Evolutionary conservation across 2,113 vertebrate species (phyloP), one percentile per base, ranked within the genome.

Genomic region (Hippocampus comes): DNA sequence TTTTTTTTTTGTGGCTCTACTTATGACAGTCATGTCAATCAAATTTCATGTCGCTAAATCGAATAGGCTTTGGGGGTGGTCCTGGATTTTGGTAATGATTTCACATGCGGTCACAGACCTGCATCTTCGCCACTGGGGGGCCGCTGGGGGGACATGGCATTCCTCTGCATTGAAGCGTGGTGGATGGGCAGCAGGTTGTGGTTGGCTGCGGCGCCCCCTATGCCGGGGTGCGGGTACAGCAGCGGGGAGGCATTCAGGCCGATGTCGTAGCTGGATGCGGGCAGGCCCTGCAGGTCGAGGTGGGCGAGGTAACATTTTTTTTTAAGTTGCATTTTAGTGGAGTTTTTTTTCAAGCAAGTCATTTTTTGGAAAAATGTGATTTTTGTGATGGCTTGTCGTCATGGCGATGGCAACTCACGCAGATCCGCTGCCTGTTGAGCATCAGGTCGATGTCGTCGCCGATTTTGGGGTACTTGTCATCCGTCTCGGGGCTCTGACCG

Each of bases 361-460:
- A 38, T 6, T 38, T 38, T 38, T 38, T 6, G 34, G 34, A 5
- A 38, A 38, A 11, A 46, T 25, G 25, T 25, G 25, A 25, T 25
- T 25, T 25, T 25, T 25, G 25, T 25, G 34, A 38, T 38, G 34
- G 34, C 34, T 38, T 6, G 41, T 12, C 18, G 86, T 91, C 89
- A 5, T 17, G 78, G 87, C 80, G 66, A 51, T 43, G 14, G 0
- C 82, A 89, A 95, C 97, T 94, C 94, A 99, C 97, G 93, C 97
- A 98, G 90, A 98, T 87, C 88, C 96, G 95, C 94, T 99, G 96
- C 77, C 97, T 93, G 95, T 94, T 97, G 94, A 99, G 96, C 96
- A 98, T 98, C 92, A 98, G 94, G 94, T 99, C 96, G 90, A 98
- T 96, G 93, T 99, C 97, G 84, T 98, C 96, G 85, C 96, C 97